Conservation (phyloP, 1,140 invertebrate species). For the Drosophila melanogaster region DNA sequence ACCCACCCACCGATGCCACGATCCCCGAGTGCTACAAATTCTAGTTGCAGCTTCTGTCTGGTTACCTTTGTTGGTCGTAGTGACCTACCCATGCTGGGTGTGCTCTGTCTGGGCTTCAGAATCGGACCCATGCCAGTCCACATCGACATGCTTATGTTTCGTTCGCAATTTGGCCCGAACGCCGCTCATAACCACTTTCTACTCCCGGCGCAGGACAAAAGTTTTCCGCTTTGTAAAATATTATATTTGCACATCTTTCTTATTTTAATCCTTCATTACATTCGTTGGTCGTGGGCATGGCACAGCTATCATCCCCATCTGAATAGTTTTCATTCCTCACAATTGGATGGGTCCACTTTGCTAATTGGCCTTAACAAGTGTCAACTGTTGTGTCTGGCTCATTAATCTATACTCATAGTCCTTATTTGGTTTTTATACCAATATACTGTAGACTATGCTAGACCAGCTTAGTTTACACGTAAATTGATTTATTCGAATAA, state of each 20-base stretch:
- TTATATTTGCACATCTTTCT: conserved; percentile 83
- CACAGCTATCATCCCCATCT: background rate
- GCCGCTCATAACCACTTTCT: background rate
- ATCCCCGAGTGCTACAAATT: conserved; percentile 26
- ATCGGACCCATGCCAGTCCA: conserved; percentile 10
- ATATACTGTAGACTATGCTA: too few relatives aligned
- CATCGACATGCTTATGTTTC: conserved; percentile 69
- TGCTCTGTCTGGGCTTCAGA: conserved; percentile 3
- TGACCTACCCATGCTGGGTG: conserved; percentile 5
- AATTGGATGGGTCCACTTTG: background rate
- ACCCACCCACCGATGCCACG: conserved; percentile 14
- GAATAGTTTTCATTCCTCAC: background rate
- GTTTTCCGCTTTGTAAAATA: conserved; percentile 74
- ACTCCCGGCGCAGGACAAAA: conserved; percentile 31
- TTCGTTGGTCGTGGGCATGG: conserved; percentile 44
- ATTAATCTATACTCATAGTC: too few relatives aligned
- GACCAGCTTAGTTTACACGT: too few relatives aligned
- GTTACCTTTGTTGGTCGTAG: conserved; percentile 40
- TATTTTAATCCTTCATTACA: conserved; percentile 84
- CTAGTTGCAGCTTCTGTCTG: conserved; percentile 19
- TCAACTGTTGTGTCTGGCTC: too few relatives aligned
- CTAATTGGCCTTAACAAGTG: background rate
- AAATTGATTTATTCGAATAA: too few relatives aligned
- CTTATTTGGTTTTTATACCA: too few relatives aligned
- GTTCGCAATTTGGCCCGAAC: conserved; percentile 72